Percentiles rank a stretch among this genome's conserved stretches.
Conservation (phyloP, 2,888 invertebrate genomes). For the Drosophila macrothrix region DNA sequence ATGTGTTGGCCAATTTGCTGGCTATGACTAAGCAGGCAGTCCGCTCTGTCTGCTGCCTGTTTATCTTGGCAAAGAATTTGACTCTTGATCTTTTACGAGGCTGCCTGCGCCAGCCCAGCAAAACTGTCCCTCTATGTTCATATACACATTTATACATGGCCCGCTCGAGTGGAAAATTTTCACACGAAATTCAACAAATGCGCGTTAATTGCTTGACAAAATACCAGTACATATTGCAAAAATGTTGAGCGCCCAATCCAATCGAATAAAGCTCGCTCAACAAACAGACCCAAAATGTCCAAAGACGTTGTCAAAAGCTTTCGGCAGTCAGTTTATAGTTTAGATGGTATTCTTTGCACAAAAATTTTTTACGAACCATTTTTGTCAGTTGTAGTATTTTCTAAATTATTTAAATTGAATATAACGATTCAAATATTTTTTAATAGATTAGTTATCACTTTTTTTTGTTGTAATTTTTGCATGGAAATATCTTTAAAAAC, state of each 20-base stretch:
- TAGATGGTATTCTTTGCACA: conserved; percentile 7
- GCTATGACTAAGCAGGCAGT: conserved; percentile 52
- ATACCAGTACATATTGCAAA: conserved; percentile 41
- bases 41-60: conserved; percentile 39
- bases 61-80: conserved; percentile 74
- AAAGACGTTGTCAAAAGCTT: conserved; percentile 5
- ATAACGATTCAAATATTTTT: not conserved
- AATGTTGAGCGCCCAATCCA: conserved; percentile 23
- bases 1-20: conserved; percentile 66
- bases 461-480: not conserved
- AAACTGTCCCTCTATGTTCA: conserved; percentile 23
- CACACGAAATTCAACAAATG: conserved; percentile 73
- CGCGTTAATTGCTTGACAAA: conserved; percentile 70
- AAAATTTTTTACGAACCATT: not conserved
- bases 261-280: conserved; percentile 22
- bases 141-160: not conserved
- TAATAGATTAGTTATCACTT: not conserved
- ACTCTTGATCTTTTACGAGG: conserved; percentile 66
- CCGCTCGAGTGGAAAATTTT: conserved; percentile 68
- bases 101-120: conserved; percentile 18
- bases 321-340: not conserved
- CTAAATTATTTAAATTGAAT: not conserved
- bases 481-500: not conserved
- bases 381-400: not conserved
- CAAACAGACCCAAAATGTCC: conserved; percentile 5